A percentile compares a stretch with the other conserved stretches of the same genome.
phyloP scores from a whole-genome alignment of 2,113 vertebrate genomes.

The Gallinago media region DNA sequence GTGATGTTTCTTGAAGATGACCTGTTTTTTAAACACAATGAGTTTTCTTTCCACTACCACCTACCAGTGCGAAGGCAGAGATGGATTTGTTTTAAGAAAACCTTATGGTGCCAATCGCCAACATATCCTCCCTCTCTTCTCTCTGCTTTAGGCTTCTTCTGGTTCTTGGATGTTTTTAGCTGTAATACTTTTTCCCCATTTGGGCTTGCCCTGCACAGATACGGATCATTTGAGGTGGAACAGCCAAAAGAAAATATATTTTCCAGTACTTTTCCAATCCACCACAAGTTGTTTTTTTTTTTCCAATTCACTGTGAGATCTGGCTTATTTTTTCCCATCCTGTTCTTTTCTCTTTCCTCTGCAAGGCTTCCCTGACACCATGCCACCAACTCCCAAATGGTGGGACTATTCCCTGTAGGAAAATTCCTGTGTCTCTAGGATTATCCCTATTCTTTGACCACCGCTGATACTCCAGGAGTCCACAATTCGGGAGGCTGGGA shows the following conservation, averaged over 20 bases:
- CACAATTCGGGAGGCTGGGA: fast-evolving
- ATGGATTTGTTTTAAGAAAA: not conserved
- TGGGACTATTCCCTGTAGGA: not conserved
- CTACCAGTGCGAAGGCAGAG: not conserved
- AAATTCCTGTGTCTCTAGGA: not conserved
- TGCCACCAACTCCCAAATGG: not conserved
- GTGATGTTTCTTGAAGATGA: not conserved
- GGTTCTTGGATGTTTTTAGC: not conserved
- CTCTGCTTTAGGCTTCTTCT: not conserved
- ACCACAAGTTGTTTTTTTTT: not conserved
- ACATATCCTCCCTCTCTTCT: not conserved
- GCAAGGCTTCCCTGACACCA: not conserved
- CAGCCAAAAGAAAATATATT: not conserved
- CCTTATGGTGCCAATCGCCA: not conserved
- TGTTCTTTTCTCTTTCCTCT: not conserved
- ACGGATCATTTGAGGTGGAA: not conserved
- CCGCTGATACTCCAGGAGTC: not conserved
- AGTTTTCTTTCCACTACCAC: not conserved
- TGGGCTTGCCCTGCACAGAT: not conserved
- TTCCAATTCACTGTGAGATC: not conserved
- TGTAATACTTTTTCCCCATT: not conserved
- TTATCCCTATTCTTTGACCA: not conserved
- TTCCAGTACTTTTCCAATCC: not conserved
- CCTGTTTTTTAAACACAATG: constrained; percentile 38
- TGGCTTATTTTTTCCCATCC: not conserved